Conservation (phyloP, 2,888 invertebrate genomes). For the Gandaritis pyraliata region DNA sequence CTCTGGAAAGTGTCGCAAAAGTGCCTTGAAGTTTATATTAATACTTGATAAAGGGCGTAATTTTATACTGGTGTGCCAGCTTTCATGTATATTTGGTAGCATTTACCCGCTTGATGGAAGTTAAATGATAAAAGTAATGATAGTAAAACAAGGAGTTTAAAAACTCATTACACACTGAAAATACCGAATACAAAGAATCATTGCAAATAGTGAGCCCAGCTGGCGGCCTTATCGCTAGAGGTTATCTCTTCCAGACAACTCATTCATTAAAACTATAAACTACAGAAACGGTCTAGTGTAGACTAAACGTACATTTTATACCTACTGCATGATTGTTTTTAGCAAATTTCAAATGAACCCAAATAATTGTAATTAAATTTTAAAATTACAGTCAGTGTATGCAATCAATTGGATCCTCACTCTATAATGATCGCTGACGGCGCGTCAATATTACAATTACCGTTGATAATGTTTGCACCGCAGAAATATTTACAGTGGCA, state of each 20-base stretch:
- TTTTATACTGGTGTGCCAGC: conserved; percentile 46
- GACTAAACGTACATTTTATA: too few species aligned
- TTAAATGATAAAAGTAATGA: background rate
- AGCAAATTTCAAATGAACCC: background rate
- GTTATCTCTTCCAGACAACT: too few species aligned
- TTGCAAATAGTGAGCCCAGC: too few species aligned
- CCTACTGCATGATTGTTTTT: background rate
- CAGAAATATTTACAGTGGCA: conserved; percentile 36
- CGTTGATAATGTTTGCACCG: conserved; percentile 43
- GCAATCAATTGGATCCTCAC: conserved; percentile 32
- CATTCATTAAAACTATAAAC: too few species aligned
- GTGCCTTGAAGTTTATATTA: conserved; percentile 70
- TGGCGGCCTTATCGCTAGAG: too few species aligned
- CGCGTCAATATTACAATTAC: conserved; percentile 56
- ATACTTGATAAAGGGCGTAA: conserved; percentile 72
- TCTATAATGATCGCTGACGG: conserved; percentile 49
- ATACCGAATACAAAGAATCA: too few species aligned
- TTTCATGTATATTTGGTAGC: conserved; percentile 4
- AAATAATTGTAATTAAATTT: conserved; percentile 3
- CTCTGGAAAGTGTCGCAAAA: conserved; percentile 67
- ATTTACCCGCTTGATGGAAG: conserved; percentile 1
- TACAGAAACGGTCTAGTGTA: too few species aligned
- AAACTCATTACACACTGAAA: too few species aligned
- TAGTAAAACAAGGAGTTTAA: background rate
- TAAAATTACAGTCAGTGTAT: conserved; percentile 5